Evolutionary conservation across 1,140 invertebrate genomes (phyloP), one percentile per base, ranked within the genome.

Genomic region (Drosophila teissieri): DNA sequence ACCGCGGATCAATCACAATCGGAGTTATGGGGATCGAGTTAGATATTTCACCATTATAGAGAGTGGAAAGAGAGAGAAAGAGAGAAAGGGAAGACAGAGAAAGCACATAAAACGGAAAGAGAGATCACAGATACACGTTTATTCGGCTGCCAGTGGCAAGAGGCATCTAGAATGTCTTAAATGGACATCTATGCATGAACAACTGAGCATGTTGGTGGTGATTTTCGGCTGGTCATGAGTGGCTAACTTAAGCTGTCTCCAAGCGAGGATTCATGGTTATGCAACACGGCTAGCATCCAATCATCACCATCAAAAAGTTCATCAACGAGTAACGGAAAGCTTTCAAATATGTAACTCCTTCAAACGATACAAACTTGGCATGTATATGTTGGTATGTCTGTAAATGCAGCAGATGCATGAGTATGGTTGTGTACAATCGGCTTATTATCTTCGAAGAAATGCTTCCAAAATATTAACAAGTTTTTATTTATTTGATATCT

Each of bases 91-190:
- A 62, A 69, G 73, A 62, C 55, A 58, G 73, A 81, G 45, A 82
- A 62, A 74, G 74, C 80, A 84, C 69, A 89, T 80, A 84, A 90
- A 80, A 80, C 52, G 84, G 85, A 83, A 89, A 89, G 72, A 89
- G 69, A 89, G 80, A 89, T 89, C 84, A 89, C 84, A 89, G 72
- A 74, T 69, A 80, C 61, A 90, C 84, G 61, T 84, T 89, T 88
- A 89, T 83, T 86, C 61, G 64, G 68, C 74, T 67, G 73, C 45
- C 44, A 58, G 46, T 56, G 17, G 39, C 12, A 37, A 24, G 61
- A 79, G 57, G 68, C 63, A 56, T 72, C 79, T 78, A 74, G 67
- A 83, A 78, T 55, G 49, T 69, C 51, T 46, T 53, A 76, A 72
- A 75, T 65, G 45, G 48, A 8, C 51, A 34, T 57, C 64, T 65